Conservation (phyloP, 2,888 invertebrate species). For the Physocephala rufipes region DNA sequence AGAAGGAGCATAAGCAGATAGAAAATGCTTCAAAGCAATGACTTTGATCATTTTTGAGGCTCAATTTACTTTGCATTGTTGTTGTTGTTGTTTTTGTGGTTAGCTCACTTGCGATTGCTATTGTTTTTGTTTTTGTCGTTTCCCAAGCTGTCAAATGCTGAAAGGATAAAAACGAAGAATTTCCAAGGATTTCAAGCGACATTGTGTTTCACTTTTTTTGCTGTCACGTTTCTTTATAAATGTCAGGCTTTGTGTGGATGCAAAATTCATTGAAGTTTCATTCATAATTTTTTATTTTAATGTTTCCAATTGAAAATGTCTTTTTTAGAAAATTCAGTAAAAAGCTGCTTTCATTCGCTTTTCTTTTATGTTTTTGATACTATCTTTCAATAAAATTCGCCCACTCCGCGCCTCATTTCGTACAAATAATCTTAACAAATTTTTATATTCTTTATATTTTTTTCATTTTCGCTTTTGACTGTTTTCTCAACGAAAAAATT, state of each 20-base stretch:
- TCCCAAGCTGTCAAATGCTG: conserved; percentile 7
- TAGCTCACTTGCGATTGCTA: conserved; percentile 12
- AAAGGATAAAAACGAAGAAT: conserved; percentile 14
- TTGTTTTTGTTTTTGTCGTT: conserved; percentile 15
- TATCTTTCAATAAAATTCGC: neutral
- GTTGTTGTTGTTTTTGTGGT: conserved; percentile 1
- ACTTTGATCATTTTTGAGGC: conserved; percentile 28
- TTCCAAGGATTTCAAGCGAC: neutral
- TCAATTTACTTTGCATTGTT: no score
- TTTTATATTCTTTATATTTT: no score
- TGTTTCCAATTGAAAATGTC: neutral
- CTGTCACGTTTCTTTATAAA: neutral
- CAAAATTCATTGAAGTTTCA: conserved; percentile 13
- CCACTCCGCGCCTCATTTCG: no score
- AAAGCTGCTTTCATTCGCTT: neutral
- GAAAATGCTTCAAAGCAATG: conserved; percentile 16
- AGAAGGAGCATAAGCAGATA: conserved; percentile 1
- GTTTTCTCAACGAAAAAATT: no score
- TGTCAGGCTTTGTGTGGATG: neutral
- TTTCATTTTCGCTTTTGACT: no score
- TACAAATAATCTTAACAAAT: no score
- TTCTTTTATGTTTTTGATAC: neutral
- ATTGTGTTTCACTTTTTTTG: conserved; percentile 9
- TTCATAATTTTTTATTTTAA: neutral
- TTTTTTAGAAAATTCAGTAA: neutral